A percentile compares a stretch with the other conserved stretches of the same genome.
These are phyloP conservation scores for Catalaphyllia jardinei DNA, from an alignment of 64 coral and sea anemone genomes.

Conservation along the genomic window DNA sequence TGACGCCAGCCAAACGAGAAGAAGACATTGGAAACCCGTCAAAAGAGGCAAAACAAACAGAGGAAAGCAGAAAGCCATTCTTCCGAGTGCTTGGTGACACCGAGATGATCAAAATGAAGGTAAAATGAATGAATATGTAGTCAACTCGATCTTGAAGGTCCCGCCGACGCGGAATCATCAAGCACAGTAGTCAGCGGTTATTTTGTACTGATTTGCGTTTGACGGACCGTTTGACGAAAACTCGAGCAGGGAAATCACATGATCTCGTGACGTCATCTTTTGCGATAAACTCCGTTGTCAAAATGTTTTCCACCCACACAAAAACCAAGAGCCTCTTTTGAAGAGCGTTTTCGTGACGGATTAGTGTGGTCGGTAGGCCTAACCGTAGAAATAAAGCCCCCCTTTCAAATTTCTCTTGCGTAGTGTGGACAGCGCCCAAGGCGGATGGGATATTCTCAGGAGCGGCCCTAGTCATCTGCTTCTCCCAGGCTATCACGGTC, in stretches of 20 bases:
- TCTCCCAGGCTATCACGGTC: too few species aligned
- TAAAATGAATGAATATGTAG: neutral
- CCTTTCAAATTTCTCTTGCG: too few species aligned
- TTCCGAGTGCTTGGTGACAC: neutral
- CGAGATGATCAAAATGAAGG: slow-evolving; percentile 32
- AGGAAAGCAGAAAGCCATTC: neutral
- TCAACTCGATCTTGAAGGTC: neutral
- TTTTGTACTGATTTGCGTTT: neutral
- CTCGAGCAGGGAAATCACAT: neutral
- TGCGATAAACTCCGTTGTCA: neutral
- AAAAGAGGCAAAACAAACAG: neutral
- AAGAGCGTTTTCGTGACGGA: too few species aligned
- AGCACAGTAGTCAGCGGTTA: neutral
- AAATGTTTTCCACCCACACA: neutral
- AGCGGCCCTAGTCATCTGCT: too few species aligned
- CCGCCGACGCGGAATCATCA: neutral
- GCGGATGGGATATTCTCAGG: too few species aligned
- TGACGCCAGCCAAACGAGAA: neutral
- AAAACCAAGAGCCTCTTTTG: too few species aligned
- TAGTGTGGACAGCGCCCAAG: too few species aligned
- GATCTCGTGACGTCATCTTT: neutral
- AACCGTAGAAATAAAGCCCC: too few species aligned
- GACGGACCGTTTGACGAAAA: too few species aligned
- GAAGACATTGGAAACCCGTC: neutral
- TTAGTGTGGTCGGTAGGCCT: too few species aligned